A percentile compares a stretch with the other conserved stretches of the same genome.
phyloP scores from a whole-genome alignment of 2,797 vertebrate genomes.

The Lerista edwardsae region DNA sequence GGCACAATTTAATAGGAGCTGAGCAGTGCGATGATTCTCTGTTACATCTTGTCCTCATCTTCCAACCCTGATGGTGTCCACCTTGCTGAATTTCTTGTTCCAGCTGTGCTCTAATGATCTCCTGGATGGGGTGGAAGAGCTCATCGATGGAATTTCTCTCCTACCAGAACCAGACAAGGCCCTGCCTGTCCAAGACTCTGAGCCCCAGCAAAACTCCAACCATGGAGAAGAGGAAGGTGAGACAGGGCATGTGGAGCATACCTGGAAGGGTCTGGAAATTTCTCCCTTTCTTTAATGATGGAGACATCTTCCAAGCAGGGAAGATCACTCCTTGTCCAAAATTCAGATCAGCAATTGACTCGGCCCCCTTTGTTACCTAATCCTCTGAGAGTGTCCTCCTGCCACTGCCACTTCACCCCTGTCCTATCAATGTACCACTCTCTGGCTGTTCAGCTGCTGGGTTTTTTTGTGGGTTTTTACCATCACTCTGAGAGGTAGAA shows the following conservation, averaged over 20 bases:
- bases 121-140: conserved; percentile 86
- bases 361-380: too few species aligned
- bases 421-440: neutral
- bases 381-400: too few species aligned
- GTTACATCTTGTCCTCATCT: neutral
- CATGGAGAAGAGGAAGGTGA: conserved; percentile 84
- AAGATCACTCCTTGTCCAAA: neutral
- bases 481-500: too few species aligned
- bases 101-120: conserved; percentile 92
- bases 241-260: neutral
- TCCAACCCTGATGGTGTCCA: too few species aligned
- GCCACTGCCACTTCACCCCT: neutral
- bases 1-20: neutral
- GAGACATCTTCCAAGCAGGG: neutral
- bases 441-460: neutral
- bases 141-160: conserved; percentile 89
- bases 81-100: conserved; percentile 42
- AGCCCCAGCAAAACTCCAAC: conserved; percentile 79
- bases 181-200: conserved; percentile 82
- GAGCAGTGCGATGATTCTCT: neutral
- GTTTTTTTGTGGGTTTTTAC: too few species aligned
- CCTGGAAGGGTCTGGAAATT: too few species aligned
- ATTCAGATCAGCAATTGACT: too few species aligned
- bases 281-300: neutral
- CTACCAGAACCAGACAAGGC: conserved; percentile 87